Evolutionary conservation across 2,888 invertebrate genomes (phyloP), one percentile per base, ranked within the genome.

Genomic region (Acanthococcus lagerstroemiae): DNA sequence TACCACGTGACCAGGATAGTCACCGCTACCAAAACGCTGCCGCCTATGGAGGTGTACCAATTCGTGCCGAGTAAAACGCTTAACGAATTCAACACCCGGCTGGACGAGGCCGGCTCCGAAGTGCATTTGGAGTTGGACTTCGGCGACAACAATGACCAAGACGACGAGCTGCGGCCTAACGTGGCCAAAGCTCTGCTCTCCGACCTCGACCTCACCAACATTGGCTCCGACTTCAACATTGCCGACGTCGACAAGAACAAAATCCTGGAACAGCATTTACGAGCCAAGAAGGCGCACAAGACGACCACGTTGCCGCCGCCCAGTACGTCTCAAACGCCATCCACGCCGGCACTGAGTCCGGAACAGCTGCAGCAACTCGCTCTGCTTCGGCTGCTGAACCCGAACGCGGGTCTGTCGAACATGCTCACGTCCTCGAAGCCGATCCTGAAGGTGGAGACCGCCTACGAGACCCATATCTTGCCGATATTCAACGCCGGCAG

Each of bases 31-130:
- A 93, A 93, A 75, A 94, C 93, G 0, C 76, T 92, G 54, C 92
- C 91, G 5, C 91, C 92, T 0, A 84, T 88, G 82, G 90, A 90
- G 74, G 85, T 84, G 69, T 90, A 87, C 78, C 90, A 90, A 74
- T 91, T 90, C 73, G 87, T 87, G 63, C 90, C 90, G 0, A 88
- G 88, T 72, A 89, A 87, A 76, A 88, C 88, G 1, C 79, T 92
- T 24, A 90, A 90, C 73, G 92, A 93, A 75, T 91, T 92, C 75
- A 91, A 91, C 73, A 88, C 88, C 61, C 85, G 86, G 67, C 80
- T 93, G 52, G 91, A 92, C 73, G 92, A 91, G 76, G 91, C 92
- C 15, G 92, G 92, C 3, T 89, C 90, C 2, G 90, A 91, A 76
- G 76, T 92, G 21, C 88, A 90, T 74, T 77, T 91, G 50, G 92